These are phyloP conservation scores for Artibeus lituratus DNA, from an alignment of 2,797 vertebrate genomes.

Conservation along the genomic window DNA sequence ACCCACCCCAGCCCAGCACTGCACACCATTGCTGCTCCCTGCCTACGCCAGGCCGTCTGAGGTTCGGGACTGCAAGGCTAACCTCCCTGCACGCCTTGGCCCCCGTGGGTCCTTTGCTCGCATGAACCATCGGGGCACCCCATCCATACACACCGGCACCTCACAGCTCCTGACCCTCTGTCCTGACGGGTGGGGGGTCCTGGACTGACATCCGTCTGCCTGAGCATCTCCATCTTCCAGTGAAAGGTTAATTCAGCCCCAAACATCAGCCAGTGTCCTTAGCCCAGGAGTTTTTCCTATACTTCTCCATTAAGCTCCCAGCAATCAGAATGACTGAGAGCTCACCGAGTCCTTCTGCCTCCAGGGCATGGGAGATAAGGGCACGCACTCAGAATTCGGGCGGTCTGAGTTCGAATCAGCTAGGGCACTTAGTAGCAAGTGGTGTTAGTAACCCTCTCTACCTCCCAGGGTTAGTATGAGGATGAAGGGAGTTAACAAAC, in stretches of 20 bases:
- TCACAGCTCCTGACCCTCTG: neutral
- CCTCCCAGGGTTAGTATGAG: neutral
- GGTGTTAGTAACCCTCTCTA: too few species aligned
- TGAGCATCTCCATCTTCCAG: neutral
- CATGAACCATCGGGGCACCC: too few species aligned
- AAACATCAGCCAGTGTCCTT: neutral
- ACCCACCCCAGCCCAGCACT: neutral
- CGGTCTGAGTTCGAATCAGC: neutral
- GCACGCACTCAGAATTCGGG: neutral
- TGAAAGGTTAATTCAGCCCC: neutral
- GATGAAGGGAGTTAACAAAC: neutral
- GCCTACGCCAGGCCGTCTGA: fast-evolving
- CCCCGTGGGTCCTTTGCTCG: neutral
- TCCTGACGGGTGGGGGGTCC: neutral
- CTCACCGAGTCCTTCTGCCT: neutral
- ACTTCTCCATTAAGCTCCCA: neutral
- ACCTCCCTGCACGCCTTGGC: neutral
- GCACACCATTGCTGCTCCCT: too few species aligned
- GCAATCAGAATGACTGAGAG: neutral
- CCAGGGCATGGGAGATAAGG: neutral
- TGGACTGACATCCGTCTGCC: neutral
- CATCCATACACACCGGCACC: too few species aligned
- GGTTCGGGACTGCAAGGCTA: neutral
- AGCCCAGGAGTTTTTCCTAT: neutral
- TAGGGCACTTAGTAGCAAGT: neutral